These are phyloP conservation scores for Dipus sagitta DNA, from an alignment of 2,797 vertebrate species.

Conservation along the genomic window DNA sequence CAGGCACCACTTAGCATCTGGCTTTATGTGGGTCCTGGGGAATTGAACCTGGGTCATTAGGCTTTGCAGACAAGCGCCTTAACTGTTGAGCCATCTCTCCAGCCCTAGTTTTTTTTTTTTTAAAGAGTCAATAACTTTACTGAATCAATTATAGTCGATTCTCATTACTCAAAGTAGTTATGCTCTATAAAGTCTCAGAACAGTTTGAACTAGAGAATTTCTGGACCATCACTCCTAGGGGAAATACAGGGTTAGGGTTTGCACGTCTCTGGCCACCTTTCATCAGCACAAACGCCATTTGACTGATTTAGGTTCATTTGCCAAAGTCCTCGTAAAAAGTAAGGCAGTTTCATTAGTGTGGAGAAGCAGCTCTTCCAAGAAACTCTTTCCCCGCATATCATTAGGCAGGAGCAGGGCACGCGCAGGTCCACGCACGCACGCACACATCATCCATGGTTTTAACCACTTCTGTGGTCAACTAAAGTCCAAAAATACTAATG, in stretches of 20 bases:
- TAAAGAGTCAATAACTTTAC: slow-evolving; percentile 1
- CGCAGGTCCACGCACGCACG: neutral
- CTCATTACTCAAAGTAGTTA: neutral
- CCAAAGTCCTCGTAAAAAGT: neutral
- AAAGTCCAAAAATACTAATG: neutral
- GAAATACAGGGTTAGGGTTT: neutral
- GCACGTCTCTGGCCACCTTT: neutral
- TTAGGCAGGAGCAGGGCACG: neutral
- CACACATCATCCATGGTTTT: neutral
- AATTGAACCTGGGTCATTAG: too few relatives aligned
- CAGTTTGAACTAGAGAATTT: neutral
- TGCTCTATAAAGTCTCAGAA: neutral
- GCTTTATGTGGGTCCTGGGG: too few relatives aligned
- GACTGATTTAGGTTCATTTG: neutral
- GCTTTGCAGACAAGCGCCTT: too few relatives aligned
- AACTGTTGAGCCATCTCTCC: too few relatives aligned
- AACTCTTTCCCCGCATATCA: neutral
- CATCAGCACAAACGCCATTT: neutral
- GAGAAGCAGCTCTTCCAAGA: neutral
- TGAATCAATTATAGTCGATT: neutral
- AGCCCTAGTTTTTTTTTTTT: neutral
- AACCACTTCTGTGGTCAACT: neutral
- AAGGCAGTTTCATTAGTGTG: neutral
- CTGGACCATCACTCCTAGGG: neutral
- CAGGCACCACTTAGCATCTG: too few relatives aligned